Base-by-base conservation (phyloP, 2,888 invertebrate species). In the Pachymerium ferrugineum region DNA sequence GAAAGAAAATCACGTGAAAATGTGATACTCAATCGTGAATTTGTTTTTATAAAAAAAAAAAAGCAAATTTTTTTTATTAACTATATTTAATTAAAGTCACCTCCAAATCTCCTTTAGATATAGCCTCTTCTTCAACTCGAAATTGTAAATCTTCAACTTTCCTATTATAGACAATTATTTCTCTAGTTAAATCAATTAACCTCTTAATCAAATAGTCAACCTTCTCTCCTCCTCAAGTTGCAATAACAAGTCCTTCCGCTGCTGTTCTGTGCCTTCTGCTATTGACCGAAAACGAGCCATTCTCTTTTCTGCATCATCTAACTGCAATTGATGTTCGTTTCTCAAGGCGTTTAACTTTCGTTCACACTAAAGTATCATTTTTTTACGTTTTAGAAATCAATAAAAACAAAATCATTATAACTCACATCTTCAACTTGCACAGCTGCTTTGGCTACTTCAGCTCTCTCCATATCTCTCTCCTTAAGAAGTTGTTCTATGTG, bases 401-500 rank as follows among this genome's bases (percentile, higher is more conserved):
- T 12, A 35, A 35, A 35, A 10, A 35, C 38, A 12, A n/a, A n/a
- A n/a, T n/a, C n/a, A n/a, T n/a, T n/a, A 70, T 6, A n/a, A 33
- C 35, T 70, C 33, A 75, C 90, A 78, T 91, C 88, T 79, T 94
- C 94, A 29, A 89, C 90, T 80, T 92, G 91, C 77, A 88, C 87
- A 2, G 92, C 90, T 75, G 91, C 89, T 82, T 91, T 89, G 14
- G 92, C 94, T 29, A 95, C 88, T 82, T 97, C 94, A 31, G 92
- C 88, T 78, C 95, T 86, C 81, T 96, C 97, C 79, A 96, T 81
- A 80, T 97, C 97, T 72, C 95, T 85, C 82, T 98, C 97, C 76
- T 90, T 89, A 82, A 97, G 87, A 78, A 98, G 85, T 80, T 93
- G 90, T 81, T 97, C 95, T 80, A 98, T 89, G 81, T 97, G 96